A percentile compares a stretch with the other conserved stretches of the same genome.
Conservation (phyloP, 2,113 vertebrate species). For the Bubo bubo region DNA sequence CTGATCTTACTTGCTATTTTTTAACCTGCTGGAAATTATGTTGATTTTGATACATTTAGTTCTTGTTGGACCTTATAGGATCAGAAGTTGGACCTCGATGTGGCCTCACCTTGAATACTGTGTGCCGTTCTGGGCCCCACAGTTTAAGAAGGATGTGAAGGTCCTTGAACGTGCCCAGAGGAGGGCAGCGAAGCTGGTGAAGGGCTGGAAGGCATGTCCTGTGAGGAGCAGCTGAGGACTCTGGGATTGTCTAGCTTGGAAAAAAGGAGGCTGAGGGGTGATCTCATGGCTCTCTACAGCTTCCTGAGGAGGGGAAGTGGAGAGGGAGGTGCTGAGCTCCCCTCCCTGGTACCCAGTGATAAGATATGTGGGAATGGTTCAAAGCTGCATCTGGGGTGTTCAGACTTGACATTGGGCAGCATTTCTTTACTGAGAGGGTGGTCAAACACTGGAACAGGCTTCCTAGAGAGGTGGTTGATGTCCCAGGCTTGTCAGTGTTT, state of each 20-base stretch:
- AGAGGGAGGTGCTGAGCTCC: neutral
- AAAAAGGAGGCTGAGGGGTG: neutral
- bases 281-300: neutral
- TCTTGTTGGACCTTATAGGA: neutral
- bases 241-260: neutral
- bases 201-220: neutral
- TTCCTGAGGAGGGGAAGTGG: neutral
- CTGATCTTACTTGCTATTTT: neutral
- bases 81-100: neutral
- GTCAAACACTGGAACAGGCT: neutral
- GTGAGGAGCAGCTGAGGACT: too few relatives aligned
- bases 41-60: neutral
- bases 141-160: neutral
- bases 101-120: neutral
- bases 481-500: neutral
- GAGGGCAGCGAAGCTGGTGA: neutral
- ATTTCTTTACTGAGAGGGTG: neutral
- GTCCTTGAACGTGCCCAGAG: neutral
- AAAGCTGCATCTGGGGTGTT: neutral
- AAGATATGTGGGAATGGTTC: fast-evolving
- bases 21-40: neutral
- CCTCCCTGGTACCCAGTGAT: neutral
- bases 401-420: neutral
- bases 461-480: fast-evolving
- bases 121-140: neutral